Evolutionary conservation across 2,888 invertebrate species (phyloP).

Genomic region (Hypena proboscidalis): DNA sequence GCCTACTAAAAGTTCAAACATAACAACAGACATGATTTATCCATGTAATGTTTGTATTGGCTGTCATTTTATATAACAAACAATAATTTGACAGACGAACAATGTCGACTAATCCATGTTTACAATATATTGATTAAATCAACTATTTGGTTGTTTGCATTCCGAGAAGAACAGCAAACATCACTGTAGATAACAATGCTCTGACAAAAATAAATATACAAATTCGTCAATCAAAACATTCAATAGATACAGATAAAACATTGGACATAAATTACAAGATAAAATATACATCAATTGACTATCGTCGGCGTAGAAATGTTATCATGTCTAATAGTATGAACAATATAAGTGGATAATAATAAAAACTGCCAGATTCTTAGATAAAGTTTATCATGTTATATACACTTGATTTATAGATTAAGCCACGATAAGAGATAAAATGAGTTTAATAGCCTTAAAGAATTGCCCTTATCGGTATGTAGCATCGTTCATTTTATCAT

Average conservation of each 20-base stretch:
- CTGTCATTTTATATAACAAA: slow-evolving; percentile 56
- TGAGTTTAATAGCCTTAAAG: slow-evolving; percentile 73
- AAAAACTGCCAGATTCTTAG: slow-evolving; percentile 68
- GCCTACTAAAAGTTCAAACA: slow-evolving; percentile 46
- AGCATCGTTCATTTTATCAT: slow-evolving; percentile 15
- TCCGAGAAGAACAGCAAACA: slow-evolving; percentile 56
- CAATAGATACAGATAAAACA: slow-evolving; percentile 42
- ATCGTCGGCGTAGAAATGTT: slow-evolving; percentile 52
- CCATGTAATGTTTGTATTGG: slow-evolving; percentile 32
- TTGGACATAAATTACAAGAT: slow-evolving; percentile 58
- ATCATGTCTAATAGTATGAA: slow-evolving; percentile 56
- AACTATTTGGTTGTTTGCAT: slow-evolving; percentile 66
- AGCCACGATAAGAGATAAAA: slow-evolving; percentile 70
- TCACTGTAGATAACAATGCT: slow-evolving; percentile 66
- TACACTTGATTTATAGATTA: slow-evolving; percentile 67
- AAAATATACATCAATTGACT: slow-evolving; percentile 61
- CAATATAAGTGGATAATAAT: slow-evolving; percentile 54
- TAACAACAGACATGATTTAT: slow-evolving; percentile 33
- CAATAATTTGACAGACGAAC: slow-evolving; percentile 51
- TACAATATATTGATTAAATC: slow-evolving; percentile 58
- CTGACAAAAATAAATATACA: slow-evolving; percentile 64
- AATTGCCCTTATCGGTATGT: slow-evolving; percentile 45
- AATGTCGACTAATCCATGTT: slow-evolving; percentile 59
- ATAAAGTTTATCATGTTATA: slow-evolving; percentile 71
- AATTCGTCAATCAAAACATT: slow-evolving; percentile 67